A percentile compares a stretch with the other conserved stretches of the same genome.
Evolutionary conservation across 2,113 vertebrate genomes (phyloP).

Genomic region (Syngnathus floridae): DNA sequence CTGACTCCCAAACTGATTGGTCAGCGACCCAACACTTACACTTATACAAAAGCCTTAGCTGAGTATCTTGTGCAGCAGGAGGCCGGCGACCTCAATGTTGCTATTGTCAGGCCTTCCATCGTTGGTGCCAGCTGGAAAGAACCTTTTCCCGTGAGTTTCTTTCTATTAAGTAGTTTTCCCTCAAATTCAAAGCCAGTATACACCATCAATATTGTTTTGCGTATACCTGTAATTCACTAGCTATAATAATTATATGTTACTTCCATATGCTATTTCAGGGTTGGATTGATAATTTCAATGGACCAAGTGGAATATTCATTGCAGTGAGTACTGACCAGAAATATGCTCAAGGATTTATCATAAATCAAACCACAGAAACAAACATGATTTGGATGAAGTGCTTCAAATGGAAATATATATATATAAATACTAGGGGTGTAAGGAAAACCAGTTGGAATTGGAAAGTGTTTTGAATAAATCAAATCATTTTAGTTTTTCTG

Average conservation of each 20-base stretch:
- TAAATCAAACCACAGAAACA: background rate
- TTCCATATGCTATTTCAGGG: constrained; percentile 68
- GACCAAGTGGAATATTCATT: constrained; percentile 95
- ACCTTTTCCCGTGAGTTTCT: constrained; percentile 86
- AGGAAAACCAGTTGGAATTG: too few relatives aligned
- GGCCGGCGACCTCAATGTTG: constrained; percentile 84
- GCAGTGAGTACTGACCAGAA: constrained; percentile 76
- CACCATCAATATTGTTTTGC: background rate
- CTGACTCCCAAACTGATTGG: constrained; percentile 91
- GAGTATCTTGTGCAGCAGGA: constrained; percentile 93
- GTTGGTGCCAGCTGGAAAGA: constrained; percentile 98
- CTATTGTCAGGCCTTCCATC: constrained; percentile 92
- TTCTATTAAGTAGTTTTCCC: background rate
- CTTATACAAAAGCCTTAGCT: constrained; percentile 91
- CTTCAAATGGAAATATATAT: background rate
- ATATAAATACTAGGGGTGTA: background rate
- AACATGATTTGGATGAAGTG: background rate
- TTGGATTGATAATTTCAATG: constrained; percentile 99
- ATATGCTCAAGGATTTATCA: accelerated
- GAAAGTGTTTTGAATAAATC: too few relatives aligned
- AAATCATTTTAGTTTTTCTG: too few relatives aligned
- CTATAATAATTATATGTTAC: background rate
- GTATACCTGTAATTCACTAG: too few relatives aligned
- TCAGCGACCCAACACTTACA: constrained; percentile 91
- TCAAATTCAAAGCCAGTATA: background rate